Base-by-base conservation (phyloP, 2,888 invertebrate genomes). In the Formica aserva region DNA sequence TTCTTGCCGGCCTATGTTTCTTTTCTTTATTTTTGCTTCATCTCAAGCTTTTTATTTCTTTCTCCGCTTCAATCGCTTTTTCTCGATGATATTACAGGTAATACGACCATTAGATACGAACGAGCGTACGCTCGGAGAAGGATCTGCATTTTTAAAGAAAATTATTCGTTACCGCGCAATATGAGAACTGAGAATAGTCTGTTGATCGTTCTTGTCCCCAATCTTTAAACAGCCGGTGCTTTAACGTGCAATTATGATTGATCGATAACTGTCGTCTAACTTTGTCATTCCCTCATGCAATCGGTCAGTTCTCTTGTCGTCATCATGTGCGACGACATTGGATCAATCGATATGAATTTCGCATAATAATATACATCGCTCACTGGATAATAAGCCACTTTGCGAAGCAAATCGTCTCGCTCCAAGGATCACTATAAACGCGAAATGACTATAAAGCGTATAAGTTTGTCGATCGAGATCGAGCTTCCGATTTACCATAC, bases 401-500 rank as follows among this genome's bases (percentile, higher is more conserved):
- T 4, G 29, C 9, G 8, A 45, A 62, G 22, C 1, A 38, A 57
- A 15, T 55, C 29, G 22, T 72, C 6, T 5, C 3, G 1, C n/a
- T 52, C 8, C 8, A 52, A 15, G 11, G 26, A 13, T 62, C 62
- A 9, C 29, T 0, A 38, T 26, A 41, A 74, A 22, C 5, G 15
- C 18, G 8, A 26, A 11, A 65, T 77, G 45, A 63, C 29, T 32
- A 26, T 60, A 72, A 55, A 9, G 4, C 1, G 15, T 1, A 48
- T 18, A 22, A 76, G 48, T 57, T 45, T 15, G 1, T 57, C 66
- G 5, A 13, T 84, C 3, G 29, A 84, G 52, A 52, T 77, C 52
- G n/a, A 38, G 63, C 5, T 71, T 85, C 11, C 60, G 48, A 48
- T 76, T 66, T 35, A 76, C 82, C 15, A 76, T 11, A 48, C 55